These are phyloP conservation scores for Myotis pilosus DNA, from an alignment of 2,797 vertebrate genomes.

Conservation along the genomic window DNA sequence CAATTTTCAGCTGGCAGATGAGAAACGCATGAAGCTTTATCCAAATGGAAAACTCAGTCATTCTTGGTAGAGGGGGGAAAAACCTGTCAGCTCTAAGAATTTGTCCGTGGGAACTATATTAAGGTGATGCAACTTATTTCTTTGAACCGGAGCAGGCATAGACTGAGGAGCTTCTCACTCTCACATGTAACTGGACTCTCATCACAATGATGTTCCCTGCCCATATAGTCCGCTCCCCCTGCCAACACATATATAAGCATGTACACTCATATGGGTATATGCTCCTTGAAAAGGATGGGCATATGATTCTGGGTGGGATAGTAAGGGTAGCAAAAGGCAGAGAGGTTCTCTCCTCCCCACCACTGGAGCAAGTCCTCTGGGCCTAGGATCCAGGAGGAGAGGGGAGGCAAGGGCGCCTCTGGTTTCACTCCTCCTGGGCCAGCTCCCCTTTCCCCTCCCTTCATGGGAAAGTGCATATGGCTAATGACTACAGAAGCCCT, in stretches of 20 bases:
- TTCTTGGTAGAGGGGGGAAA: slow-evolving; percentile 55
- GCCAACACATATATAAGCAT: not conserved
- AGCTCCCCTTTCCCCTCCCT: not conserved
- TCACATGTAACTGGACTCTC: not conserved
- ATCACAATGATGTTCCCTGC: not conserved
- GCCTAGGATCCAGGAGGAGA: not conserved
- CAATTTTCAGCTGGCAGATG: slow-evolving; percentile 76
- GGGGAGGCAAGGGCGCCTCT: not conserved
- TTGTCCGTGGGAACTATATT: slow-evolving; percentile 61
- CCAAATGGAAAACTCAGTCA: slow-evolving; percentile 74
- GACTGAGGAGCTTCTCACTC: not conserved
- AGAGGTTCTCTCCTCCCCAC: not conserved
- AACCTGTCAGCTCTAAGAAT: slow-evolving; percentile 58
- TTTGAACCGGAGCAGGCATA: slow-evolving; percentile 21
- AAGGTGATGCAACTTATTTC: slow-evolving; percentile 59
- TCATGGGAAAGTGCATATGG: slow-evolving; percentile 43
- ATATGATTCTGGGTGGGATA: not conserved
- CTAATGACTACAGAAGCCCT: not conserved
- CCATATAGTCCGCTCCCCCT: not conserved
- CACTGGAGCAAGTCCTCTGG: not conserved
- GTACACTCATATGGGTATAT: not conserved
- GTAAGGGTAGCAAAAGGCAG: not conserved
- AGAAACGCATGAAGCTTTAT: slow-evolving; percentile 77
- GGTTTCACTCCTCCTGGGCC: not conserved
- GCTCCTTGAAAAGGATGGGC: not conserved